These are phyloP conservation scores for Dicentrarchus labrax DNA, from an alignment of 2,113 vertebrate genomes.

Conservation along the genomic window DNA sequence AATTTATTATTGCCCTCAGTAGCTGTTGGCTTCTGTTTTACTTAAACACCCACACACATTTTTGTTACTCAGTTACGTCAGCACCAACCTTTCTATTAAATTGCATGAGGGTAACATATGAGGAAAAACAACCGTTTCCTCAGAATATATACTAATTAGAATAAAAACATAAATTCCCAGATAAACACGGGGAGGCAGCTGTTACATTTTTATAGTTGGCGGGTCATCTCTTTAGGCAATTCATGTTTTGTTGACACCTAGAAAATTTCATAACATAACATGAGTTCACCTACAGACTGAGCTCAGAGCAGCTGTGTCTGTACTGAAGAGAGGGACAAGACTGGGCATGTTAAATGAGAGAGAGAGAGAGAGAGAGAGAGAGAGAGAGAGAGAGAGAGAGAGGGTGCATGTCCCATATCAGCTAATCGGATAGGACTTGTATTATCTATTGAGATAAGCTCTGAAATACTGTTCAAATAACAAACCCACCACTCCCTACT, in stretches of 20 bases:
- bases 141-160: not conserved
- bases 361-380: not conserved
- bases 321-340: conserved; percentile 20
- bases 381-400: not conserved
- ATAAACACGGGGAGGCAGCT: not conserved
- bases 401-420: not conserved
- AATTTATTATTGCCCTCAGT: not conserved
- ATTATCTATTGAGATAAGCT: conserved; percentile 15
- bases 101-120: no score
- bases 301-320: conserved; percentile 1
- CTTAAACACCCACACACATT: not conserved
- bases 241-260: not conserved
- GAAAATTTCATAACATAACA: not conserved
- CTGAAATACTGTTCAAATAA: not conserved
- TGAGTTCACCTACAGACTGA: not conserved
- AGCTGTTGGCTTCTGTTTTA: not conserved
- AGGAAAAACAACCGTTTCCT: not conserved
- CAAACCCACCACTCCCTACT: not conserved
- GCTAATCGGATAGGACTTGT: not conserved
- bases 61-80: not conserved
- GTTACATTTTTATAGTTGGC: not conserved
- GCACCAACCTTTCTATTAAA: not conserved
- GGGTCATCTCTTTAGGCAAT: not conserved
- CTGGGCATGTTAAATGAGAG: conserved; percentile 19
- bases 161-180: no score